Evolutionary conservation across 2,797 vertebrate genomes (phyloP), one percentile per base, ranked within the genome.

Genomic region (Dromococcyx pavoninus): DNA sequence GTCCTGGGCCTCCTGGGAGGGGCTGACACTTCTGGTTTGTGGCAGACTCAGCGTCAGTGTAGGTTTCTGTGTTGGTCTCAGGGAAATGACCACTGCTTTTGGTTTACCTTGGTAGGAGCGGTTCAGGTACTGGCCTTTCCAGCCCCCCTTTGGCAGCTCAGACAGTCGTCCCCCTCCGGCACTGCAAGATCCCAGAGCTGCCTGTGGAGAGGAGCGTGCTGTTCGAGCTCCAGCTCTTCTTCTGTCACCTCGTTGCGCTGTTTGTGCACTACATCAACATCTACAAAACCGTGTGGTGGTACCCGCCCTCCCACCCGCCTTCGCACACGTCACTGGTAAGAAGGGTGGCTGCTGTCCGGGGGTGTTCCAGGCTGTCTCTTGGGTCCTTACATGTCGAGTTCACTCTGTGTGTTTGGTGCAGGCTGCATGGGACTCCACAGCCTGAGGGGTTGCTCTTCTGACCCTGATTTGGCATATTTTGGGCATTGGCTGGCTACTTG

Each of bases 281-380:
- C 98, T 99, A 99, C 98, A 99, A 99, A 97, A 99, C 99, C 0
- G 99, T 99, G 93, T 99, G 99, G 99, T 99, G 99, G 99, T 99
- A 99, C 89, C 99, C 99, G 0, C 98, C 99, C 1, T 98, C 99
- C 13, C 99, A 99, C 60, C 99, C 99, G 0, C 99, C 99, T 13
- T 99, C 99, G 7, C 99, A 99, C 97, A 99, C 99, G 0, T 99
- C 99, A 2, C 96, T 99, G 98, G 99, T 99, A 96, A 98, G 1
- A 0, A 3, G 51, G 58, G 8, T 51, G 19, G 43, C 51, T 70
- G 75, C 65, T 72, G 24, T 10, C 51, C 13, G 13, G 41, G 35
- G 69, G 0, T 16, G 1, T 2, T 44, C 17, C 70, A 32, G 51
- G 2, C 8, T 53, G 44, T 1, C 54, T 58, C 33, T 10, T 10